These are phyloP conservation scores for Scaptomyza flava DNA, from an alignment of 2,888 invertebrate species.

Conservation along the genomic window DNA sequence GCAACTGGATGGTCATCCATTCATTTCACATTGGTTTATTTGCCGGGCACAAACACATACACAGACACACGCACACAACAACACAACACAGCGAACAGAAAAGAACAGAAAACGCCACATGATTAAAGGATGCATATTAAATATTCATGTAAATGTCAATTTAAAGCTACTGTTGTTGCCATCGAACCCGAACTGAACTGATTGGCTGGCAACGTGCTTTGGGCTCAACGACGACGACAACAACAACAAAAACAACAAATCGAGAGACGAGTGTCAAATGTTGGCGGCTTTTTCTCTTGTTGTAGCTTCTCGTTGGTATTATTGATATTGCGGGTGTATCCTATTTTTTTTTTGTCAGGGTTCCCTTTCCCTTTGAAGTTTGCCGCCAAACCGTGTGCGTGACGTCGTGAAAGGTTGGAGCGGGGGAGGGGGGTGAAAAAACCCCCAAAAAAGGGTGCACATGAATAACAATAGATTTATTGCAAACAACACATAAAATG, in stretches of 20 bases:
- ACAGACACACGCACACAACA: neutral
- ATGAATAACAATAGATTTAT: constrained; percentile 78
- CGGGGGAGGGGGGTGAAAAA: neutral
- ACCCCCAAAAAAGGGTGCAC: constrained; percentile 15
- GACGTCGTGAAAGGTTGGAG: neutral
- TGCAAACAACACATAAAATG: constrained; percentile 73
- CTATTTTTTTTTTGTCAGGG: constrained; percentile 22
- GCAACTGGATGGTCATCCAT: constrained; percentile 19
- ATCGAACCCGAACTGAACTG: constrained; percentile 10
- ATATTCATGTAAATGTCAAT: constrained; percentile 81
- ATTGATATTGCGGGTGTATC: constrained; percentile 65
- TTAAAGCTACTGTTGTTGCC: constrained; percentile 65
- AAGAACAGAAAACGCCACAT: constrained; percentile 36
- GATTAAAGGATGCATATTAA: constrained; percentile 79
- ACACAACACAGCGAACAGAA: neutral
- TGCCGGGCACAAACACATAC: constrained; percentile 38
- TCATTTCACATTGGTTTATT: constrained; percentile 45
- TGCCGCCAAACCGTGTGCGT: constrained; percentile 50
- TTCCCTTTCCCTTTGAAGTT: constrained; percentile 43
- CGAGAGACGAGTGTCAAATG: constrained; percentile 56
- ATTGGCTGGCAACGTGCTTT: constrained; percentile 48
- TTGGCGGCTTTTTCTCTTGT: constrained; percentile 59
- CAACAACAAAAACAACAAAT: constrained; percentile 14
- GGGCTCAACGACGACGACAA: constrained; percentile 9
- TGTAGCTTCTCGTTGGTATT: constrained; percentile 44